phyloP scores from a whole-genome alignment of 2,113 vertebrate species.

The Dunckerocampus dactyliophorus region DNA sequence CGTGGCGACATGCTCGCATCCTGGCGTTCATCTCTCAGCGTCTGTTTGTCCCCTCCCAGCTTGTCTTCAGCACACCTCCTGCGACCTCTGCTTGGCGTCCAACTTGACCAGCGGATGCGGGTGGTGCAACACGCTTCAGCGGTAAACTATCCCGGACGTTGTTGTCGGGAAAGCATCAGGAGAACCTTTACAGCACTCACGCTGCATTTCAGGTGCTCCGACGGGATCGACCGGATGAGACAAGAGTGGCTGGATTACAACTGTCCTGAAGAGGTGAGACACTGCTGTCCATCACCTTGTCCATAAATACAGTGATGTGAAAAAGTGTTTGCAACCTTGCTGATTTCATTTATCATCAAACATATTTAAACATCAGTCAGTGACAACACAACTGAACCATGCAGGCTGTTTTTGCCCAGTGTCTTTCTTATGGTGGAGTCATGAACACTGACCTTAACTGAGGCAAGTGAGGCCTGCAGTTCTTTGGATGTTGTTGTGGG shows the following conservation, averaged over 20 bases:
- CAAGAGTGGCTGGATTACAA: conserved; percentile 90
- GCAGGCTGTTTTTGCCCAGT: too few relatives aligned
- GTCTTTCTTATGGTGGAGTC: too few relatives aligned
- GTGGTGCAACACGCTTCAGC: conserved; percentile 93
- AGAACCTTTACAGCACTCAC: not conserved
- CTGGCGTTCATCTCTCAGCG: not conserved
- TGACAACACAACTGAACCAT: too few relatives aligned
- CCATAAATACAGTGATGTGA: too few relatives aligned
- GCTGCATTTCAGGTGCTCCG: conserved; percentile 82
- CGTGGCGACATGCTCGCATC: not conserved
- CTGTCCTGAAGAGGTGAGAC: conserved; percentile 83
- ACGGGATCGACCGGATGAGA: conserved; percentile 86
- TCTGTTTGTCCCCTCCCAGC: conserved; percentile 63
- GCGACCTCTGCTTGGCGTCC: conserved; percentile 79
- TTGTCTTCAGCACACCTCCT: conserved; percentile 86
- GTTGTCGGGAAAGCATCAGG: too few relatives aligned
- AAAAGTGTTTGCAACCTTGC: too few relatives aligned
- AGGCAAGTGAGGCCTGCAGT: too few relatives aligned
- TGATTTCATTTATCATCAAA: too few relatives aligned
- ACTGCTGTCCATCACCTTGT: not conserved
- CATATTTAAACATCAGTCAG: too few relatives aligned
- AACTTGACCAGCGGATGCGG: conserved; percentile 82
- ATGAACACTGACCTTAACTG: too few relatives aligned
- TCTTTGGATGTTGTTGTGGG: too few relatives aligned
- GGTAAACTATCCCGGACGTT: conserved; percentile 62